phyloP scores from a whole-genome alignment of 2,888 invertebrate species.

The Tinea trinotella region DNA sequence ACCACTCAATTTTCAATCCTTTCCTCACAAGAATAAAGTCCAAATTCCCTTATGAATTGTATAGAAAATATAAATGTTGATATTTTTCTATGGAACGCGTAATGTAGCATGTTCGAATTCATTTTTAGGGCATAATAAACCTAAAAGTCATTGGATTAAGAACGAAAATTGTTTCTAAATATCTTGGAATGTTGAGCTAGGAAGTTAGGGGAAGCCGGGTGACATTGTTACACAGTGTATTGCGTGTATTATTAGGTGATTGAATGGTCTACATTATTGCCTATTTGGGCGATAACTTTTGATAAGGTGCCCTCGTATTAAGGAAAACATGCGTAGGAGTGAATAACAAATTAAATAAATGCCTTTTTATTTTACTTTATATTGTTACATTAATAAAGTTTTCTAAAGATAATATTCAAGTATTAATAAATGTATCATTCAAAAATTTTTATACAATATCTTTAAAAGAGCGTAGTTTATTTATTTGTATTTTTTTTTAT shows the following conservation, averaged over 20 bases:
- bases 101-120: background rate
- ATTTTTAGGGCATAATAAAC: background rate
- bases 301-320: constrained; percentile 58
- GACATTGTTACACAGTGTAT: constrained; percentile 70
- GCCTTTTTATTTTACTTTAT: constrained; percentile 1
- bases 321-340: constrained; percentile 27
- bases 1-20: constrained; percentile 19
- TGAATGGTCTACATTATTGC: constrained; percentile 61
- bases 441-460: no score
- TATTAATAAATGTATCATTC: no score
- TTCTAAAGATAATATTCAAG: no score
- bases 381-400: no score
- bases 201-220: constrained; percentile 43
- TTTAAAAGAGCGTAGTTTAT: no score
- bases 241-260: constrained; percentile 70
- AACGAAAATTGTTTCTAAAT: background rate
- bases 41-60: background rate
- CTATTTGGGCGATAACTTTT: constrained; percentile 44
- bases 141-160: background rate
- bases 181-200: constrained; percentile 1
- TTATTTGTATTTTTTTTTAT: no score
- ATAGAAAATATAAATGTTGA: background rate
- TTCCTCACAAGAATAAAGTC: background rate
- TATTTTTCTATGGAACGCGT: background rate
- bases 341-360: constrained; percentile 19